Percentiles rank a stretch among this genome's conserved stretches.
These are phyloP conservation scores for Melanotaenia pygmaea DNA, from an alignment of 2,797 vertebrate species.

Conservation along the genomic window DNA sequence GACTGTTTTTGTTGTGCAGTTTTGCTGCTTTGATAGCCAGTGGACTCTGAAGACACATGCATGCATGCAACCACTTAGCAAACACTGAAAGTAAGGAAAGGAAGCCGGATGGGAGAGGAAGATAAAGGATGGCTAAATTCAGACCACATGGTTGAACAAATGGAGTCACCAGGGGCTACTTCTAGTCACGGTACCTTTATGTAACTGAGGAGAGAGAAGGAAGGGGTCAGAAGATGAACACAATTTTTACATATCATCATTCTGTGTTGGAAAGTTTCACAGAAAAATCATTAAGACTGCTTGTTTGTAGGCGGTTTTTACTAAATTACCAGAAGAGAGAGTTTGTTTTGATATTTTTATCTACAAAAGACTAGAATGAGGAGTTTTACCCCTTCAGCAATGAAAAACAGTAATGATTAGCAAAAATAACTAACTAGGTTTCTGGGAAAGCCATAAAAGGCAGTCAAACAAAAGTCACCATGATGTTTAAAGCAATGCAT, in stretches of 20 bases:
- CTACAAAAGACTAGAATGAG: background rate
- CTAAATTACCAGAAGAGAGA: background rate
- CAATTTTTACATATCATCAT: background rate
- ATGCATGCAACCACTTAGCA: constrained; percentile 76
- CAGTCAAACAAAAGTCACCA: too few species aligned
- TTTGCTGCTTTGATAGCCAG: constrained; percentile 23
- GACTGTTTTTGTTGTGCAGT: constrained; percentile 4
- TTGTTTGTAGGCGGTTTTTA: background rate
- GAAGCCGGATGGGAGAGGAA: constrained; percentile 73
- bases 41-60: constrained; percentile 57
- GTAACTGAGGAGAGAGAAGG: constrained; percentile 36
- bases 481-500: too few species aligned
- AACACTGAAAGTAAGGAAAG: constrained; percentile 60
- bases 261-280: background rate
- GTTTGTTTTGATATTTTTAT: background rate
- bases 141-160: constrained; percentile 76
- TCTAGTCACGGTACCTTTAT: constrained; percentile 75
- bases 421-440: background rate
- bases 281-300: background rate
- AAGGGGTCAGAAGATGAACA: constrained; percentile 21
- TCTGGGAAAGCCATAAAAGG: too few species aligned
- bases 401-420: background rate
- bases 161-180: constrained; percentile 74
- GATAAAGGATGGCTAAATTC: constrained; percentile 80
- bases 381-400: background rate